Percentiles rank a stretch among this genome's conserved stretches.
These are phyloP conservation scores for Helogale parvula DNA, from an alignment of 2,113 vertebrate species.

Conservation along the genomic window DNA sequence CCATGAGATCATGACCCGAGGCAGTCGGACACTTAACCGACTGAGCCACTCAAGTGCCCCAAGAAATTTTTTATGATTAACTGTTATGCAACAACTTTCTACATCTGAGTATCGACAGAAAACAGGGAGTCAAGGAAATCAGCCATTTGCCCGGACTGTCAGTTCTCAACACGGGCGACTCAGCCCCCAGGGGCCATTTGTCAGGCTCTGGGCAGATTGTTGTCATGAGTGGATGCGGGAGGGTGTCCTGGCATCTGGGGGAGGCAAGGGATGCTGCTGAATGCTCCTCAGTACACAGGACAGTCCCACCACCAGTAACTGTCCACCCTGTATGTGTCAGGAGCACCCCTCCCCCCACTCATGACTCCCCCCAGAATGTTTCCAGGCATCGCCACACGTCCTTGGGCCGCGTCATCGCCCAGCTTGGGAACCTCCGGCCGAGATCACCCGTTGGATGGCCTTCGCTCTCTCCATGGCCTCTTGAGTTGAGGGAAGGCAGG, in stretches of 20 bases:
- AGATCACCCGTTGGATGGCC: not conserved
- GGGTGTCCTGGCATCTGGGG: not conserved
- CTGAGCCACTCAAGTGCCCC: too few relatives aligned
- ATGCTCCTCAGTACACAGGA: too few relatives aligned
- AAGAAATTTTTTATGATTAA: not conserved
- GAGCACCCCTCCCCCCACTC: not conserved
- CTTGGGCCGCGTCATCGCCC: accelerated
- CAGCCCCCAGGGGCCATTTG: not conserved
- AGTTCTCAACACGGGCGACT: not conserved
- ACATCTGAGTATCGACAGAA: not conserved
- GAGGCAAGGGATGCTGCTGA: not conserved
- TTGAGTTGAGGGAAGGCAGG: not conserved
- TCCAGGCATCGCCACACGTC: not conserved
- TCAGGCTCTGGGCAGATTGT: not conserved
- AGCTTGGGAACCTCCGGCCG: not conserved
- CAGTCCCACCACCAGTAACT: accelerated
- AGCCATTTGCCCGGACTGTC: accelerated
- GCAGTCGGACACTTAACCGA: too few relatives aligned
- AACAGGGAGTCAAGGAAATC: not conserved
- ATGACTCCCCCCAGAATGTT: not conserved
- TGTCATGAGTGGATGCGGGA: not conserved
- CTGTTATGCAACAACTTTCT: not conserved
- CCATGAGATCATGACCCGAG: too few relatives aligned
- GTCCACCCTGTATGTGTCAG: not conserved
- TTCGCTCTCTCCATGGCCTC: not conserved